A percentile compares a stretch with the other conserved stretches of the same genome.
phyloP scores from a whole-genome alignment of 2,888 invertebrate genomes.

The Caenorhabditis zanzibari region DNA sequence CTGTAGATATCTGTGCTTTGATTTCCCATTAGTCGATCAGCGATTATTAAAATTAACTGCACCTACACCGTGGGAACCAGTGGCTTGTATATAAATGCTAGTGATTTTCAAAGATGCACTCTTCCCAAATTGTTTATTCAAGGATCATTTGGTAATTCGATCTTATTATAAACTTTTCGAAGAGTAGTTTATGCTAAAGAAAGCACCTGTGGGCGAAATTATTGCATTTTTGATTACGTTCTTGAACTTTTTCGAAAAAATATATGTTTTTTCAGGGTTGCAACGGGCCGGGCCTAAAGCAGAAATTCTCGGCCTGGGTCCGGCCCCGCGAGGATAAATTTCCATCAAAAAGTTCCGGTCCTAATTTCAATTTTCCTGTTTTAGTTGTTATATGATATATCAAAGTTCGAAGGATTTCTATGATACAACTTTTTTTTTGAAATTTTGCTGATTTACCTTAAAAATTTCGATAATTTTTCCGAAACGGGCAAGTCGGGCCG shows the following conservation, averaged over 20 bases:
- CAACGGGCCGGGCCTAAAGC: too few relatives aligned
- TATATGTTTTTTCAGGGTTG: too few relatives aligned
- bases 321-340: too few relatives aligned
- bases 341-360: too few relatives aligned
- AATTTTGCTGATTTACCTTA: too few relatives aligned
- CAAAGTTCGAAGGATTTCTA: too few relatives aligned
- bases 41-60: conserved; percentile 2
- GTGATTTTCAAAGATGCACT: neutral
- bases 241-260: neutral
- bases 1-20: neutral
- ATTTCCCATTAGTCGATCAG: conserved; percentile 5
- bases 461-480: too few relatives aligned
- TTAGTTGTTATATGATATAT: too few relatives aligned
- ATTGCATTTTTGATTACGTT: neutral
- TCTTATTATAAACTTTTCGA: neutral
- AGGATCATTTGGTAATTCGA: neutral
- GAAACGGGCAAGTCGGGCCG: too few relatives aligned
- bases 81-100: neutral
- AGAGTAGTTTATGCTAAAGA: neutral
- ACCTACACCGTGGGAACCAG: neutral
- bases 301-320: too few relatives aligned
- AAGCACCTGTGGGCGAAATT: neutral
- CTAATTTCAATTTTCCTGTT: too few relatives aligned
- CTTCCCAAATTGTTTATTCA: neutral
- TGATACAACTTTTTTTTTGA: too few relatives aligned